These are phyloP conservation scores for Syncerus caffer DNA, from an alignment of 2,797 vertebrate species.

Conservation along the genomic window DNA sequence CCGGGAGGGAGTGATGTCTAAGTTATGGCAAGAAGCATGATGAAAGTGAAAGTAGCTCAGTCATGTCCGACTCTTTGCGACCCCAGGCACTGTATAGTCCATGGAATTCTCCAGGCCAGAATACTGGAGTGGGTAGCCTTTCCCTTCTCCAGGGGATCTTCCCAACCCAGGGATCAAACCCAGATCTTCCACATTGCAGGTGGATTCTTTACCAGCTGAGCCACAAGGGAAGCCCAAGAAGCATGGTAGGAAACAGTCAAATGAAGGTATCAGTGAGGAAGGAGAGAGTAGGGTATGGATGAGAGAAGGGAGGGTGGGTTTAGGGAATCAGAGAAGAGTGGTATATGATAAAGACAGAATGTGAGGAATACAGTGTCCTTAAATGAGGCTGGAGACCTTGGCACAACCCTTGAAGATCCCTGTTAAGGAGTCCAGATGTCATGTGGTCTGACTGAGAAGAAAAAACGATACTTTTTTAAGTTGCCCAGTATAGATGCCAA, in stretches of 20 bases:
- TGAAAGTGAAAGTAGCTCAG: neutral
- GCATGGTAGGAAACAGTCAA: neutral
- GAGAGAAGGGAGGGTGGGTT: neutral
- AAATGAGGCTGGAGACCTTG: neutral
- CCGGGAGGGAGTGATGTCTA: neutral
- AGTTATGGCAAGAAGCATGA: neutral
- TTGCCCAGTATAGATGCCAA: neutral
- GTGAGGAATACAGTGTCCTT: neutral
- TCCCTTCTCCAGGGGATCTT: neutral
- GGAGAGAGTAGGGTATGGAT: neutral
- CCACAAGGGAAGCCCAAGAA: neutral
- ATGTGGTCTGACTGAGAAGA: neutral
- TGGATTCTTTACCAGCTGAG: neutral
- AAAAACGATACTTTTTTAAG: neutral
- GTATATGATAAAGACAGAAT: neutral
- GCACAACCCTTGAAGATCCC: neutral
- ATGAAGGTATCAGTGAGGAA: neutral
- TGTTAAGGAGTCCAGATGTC: neutral
- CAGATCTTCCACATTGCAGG: neutral
- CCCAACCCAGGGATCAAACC: neutral
- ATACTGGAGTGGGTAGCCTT: neutral
- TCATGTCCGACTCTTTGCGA: fast-evolving
- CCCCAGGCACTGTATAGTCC: neutral
- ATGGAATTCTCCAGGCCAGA: neutral
- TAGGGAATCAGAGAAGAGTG: neutral